A percentile compares a stretch with the other conserved stretches of the same genome.
phyloP scores from a whole-genome alignment of 1,140 invertebrate species.

The Drosophila oshimai region DNA sequence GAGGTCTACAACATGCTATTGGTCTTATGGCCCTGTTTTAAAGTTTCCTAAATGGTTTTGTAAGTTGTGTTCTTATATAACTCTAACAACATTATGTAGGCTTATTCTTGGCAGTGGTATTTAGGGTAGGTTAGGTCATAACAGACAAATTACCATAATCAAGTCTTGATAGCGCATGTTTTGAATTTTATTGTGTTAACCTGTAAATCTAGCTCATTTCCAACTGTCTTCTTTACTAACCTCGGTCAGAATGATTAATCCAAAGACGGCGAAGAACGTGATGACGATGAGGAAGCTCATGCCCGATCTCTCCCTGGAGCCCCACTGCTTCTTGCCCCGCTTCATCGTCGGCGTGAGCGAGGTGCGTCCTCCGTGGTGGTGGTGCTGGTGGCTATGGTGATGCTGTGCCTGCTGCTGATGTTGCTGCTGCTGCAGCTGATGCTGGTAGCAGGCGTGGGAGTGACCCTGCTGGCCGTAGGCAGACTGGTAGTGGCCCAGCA shows the following conservation, averaged over 20 bases:
- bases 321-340: slow-evolving; percentile 77
- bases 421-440: slow-evolving; percentile 56
- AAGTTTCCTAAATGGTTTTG: too few species aligned
- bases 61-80: too few species aligned
- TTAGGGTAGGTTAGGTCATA: too few species aligned
- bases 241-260: slow-evolving; percentile 92
- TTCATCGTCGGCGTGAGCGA: slow-evolving; percentile 69
- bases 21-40: too few species aligned
- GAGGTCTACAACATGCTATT: too few species aligned
- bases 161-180: too few species aligned
- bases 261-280: slow-evolving; percentile 94
- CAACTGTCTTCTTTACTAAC: slow-evolving; percentile 40
- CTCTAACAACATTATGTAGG: too few species aligned
- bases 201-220: too few species aligned
- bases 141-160: too few species aligned
- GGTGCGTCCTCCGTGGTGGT: slow-evolving; percentile 56
- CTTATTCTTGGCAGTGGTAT: too few species aligned
- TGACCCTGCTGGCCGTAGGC: slow-evolving; percentile 51
- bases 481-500: slow-evolving; percentile 54
- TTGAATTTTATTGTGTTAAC: too few species aligned
- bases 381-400: slow-evolving; percentile 26
- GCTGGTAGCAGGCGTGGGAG: slow-evolving; percentile 62
- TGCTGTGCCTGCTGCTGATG: slow-evolving; percentile 48
- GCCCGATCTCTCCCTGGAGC: slow-evolving; percentile 89
- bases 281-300: slow-evolving; percentile 94